Evolutionary conservation across 2,888 invertebrate genomes (phyloP), one percentile per base, ranked within the genome.

Genomic region (Aphidoletes aphidimyza): DNA sequence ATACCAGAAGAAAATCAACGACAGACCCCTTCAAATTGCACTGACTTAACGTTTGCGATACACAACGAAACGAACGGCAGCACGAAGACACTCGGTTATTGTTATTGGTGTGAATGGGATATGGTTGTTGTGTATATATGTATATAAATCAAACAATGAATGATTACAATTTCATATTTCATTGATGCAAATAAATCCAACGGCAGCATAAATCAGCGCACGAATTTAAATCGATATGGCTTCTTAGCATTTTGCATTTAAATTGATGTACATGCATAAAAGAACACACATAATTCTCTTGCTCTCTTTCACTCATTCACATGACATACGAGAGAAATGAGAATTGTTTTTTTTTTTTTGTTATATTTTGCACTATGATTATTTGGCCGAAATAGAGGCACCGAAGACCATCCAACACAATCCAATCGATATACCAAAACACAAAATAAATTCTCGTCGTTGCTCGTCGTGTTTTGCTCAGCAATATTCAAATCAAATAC

Each of bases 121-220:
- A 14, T 6, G 8, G 42, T 6, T 42, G 14, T 42, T 42, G 42
- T 42, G 14, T n/a, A n/a, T n/a, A n/a, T n/a, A n/a, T 69, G 11
- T 14, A 30, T 69, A 69, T 69, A 69, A 69, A 69, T 69, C 69
- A 69, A 69, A 69, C 69, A 26, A 69, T 30, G 69, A 69, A 69
- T 69, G 69, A 69, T 69, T 69, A 69, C 69, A 69, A 30, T 69
- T 69, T 69, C 69, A 69, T 69, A 69, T 69, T 69, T 34, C 69
- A 69, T 69, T 69, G 69, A 69, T 69, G 26, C 69, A 69, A 69
- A 69, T 69, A 69, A 69, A 69, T 69, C 69, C 69, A 69, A 30
- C n/a, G 17, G 69, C 69, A 69, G 30, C 30, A 69, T 69, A 69
- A 69, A 69, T 69, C 69, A 69, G 34, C 14, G 34, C 69, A 69